phyloP scores from a whole-genome alignment of 2,888 invertebrate species.

The Cybosia mesomella region DNA sequence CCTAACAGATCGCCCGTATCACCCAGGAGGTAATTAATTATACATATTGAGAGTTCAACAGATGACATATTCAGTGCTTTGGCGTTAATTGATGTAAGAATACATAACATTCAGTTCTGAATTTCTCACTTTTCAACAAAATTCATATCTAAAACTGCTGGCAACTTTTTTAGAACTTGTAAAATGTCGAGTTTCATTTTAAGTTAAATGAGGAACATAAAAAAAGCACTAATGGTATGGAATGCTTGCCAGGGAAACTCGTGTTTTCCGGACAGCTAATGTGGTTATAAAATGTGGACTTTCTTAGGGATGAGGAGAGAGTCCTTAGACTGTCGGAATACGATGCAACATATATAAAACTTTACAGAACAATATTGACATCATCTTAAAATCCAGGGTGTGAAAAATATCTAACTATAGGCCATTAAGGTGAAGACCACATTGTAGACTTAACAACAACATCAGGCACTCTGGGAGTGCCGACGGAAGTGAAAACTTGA shows the following conservation, averaged over 20 bases:
- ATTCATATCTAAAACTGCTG: neutral
- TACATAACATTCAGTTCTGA: neutral
- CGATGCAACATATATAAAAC: too few species aligned
- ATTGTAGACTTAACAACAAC: too few species aligned
- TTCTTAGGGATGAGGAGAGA: neutral
- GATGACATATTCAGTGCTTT: conserved; percentile 37
- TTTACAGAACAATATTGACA: too few species aligned
- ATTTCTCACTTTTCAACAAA: neutral
- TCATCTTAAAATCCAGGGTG: too few species aligned
- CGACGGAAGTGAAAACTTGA: too few species aligned
- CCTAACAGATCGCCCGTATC: conserved; percentile 54
- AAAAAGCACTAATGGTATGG: neutral
- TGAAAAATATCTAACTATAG: too few species aligned
- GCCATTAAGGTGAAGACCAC: too few species aligned
- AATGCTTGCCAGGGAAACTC: neutral
- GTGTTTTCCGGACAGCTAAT: neutral
- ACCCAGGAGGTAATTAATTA: conserved; percentile 63
- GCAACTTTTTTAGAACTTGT: too few species aligned
- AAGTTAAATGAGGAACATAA: neutral
- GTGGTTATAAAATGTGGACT: neutral
- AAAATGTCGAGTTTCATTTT: neutral
- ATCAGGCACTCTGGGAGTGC: too few species aligned
- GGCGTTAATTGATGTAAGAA: conserved; percentile 24
- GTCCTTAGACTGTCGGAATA: too few species aligned
- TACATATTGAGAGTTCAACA: conserved; percentile 55